These are phyloP conservation scores for Trisateles emortualis DNA, from an alignment of 2,888 invertebrate genomes.

Conservation along the genomic window DNA sequence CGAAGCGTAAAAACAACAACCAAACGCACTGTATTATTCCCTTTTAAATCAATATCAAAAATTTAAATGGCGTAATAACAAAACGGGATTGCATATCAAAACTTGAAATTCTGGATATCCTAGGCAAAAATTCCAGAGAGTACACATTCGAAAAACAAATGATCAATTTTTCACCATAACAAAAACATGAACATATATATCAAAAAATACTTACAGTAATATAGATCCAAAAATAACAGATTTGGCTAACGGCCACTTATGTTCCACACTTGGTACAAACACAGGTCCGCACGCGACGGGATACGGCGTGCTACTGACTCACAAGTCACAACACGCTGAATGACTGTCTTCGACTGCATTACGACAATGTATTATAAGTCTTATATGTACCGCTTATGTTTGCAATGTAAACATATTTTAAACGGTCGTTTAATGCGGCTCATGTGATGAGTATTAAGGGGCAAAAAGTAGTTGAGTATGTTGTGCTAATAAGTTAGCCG, in stretches of 20 bases:
- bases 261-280: slow-evolving; percentile 1
- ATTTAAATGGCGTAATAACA: no score
- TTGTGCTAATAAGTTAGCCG: no score
- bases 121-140: not conserved
- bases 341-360: not conserved
- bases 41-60: no score
- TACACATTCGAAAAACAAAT: not conserved
- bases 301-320: slow-evolving; percentile 9
- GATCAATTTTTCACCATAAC: slow-evolving; percentile 6
- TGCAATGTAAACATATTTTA: slow-evolving; percentile 35
- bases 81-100: not conserved
- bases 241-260: slow-evolving; percentile 40
- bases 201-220: slow-evolving; percentile 15
- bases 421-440: slow-evolving; percentile 17
- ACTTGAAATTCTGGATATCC: not conserved
- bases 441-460: slow-evolving; percentile 24
- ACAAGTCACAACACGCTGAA: not conserved
- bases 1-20: no score
- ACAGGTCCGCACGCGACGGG: slow-evolving; percentile 7
- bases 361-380: slow-evolving; percentile 4
- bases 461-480: not conserved
- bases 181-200: slow-evolving; percentile 10
- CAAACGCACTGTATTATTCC: no score
- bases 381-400: slow-evolving; percentile 33
- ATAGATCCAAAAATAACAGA: slow-evolving; percentile 22